phyloP scores from a whole-genome alignment of 2,888 invertebrate species.

The Arctia plantaginis region DNA sequence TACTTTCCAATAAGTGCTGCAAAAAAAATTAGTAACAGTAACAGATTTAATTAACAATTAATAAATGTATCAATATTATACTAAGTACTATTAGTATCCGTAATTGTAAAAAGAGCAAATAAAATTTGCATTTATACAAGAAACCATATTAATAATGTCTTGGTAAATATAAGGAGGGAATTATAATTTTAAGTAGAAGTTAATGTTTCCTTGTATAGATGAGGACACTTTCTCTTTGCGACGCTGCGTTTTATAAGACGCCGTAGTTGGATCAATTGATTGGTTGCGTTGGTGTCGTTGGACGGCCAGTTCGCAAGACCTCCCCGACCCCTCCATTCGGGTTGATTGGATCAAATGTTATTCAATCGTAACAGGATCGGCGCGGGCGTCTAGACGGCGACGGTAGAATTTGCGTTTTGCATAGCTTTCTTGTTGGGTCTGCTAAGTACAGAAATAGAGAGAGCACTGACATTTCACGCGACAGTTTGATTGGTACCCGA shows the following conservation, averaged over 20 bases:
- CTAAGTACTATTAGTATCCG: background rate
- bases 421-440: slow-evolving; percentile 83
- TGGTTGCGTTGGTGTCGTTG: slow-evolving; percentile 55
- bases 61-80: slow-evolving; percentile 9
- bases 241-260: slow-evolving; percentile 36
- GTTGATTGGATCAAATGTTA: slow-evolving; percentile 85
- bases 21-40: slow-evolving; percentile 17
- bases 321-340: slow-evolving; percentile 77
- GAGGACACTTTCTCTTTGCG: slow-evolving; percentile 42
- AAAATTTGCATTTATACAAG: slow-evolving; percentile 33
- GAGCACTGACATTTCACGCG: slow-evolving; percentile 82
- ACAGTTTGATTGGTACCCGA: slow-evolving; percentile 74
- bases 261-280: slow-evolving; percentile 70
- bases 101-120: slow-evolving; percentile 25
- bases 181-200: slow-evolving; percentile 33
- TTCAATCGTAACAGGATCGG: slow-evolving; percentile 79
- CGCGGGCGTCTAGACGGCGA: slow-evolving; percentile 82
- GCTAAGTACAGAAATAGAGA: slow-evolving; percentile 79
- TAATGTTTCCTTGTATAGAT: slow-evolving; percentile 34
- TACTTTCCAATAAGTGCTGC: slow-evolving; percentile 32
- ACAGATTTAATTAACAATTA: slow-evolving; percentile 27
- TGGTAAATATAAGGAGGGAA: slow-evolving; percentile 29
- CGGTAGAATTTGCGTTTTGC: slow-evolving; percentile 82
- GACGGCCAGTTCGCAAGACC: slow-evolving; percentile 72
- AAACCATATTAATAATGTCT: slow-evolving; percentile 13